Base-by-base conservation (phyloP, 1,140 invertebrate species). In the Holotrichia oblita region DNA sequence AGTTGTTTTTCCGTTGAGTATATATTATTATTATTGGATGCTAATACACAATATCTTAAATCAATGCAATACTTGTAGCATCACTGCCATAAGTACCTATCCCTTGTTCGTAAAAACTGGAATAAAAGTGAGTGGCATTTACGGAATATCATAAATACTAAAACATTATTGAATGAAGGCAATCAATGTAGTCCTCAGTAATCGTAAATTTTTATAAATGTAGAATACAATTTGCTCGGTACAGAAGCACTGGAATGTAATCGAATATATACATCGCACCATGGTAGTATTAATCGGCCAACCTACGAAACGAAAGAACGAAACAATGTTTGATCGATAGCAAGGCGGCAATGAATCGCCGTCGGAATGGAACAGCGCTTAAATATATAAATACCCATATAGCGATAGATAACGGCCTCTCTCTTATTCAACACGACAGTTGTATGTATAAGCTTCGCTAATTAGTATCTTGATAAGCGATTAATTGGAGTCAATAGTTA, bases 401-500 rank as follows among this genome's bases (percentile, higher is more conserved):
- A 48, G 44, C 22, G 12, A 0, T 1, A 69, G 64, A 69, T 69
- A 69, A 69, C n/a, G 17, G 64, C 6, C 27, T 34, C 64, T 22
- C 64, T 69, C 40, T 27, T 27, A 27, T 20, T 64, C 61, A 24
- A 64, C 20, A 27, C n/a, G 61, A 64, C 61, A 64, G 61, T 64
- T 24, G 61, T 17, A 10, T 40, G 72, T 17, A 40, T 73, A 20
- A 27, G 24, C 24, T 55, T n/a, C 76, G 76, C 55, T 77, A 77
- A 77, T 77, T 77, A 61, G 48, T 48, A 61, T 77, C 55, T 77
- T 17, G 76, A 77, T 77, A 77, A 77, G 55, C 27, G 48, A 73
- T 64, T 64, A 64, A 64, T 64, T 64, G 61, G 61, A 22, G 17
- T 22, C 61, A 73, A 73, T 73, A 73, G 40, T 73, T 73, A 73